phyloP scores from a whole-genome alignment of 2,888 invertebrate genomes.

The Lasius fuliginosus region DNA sequence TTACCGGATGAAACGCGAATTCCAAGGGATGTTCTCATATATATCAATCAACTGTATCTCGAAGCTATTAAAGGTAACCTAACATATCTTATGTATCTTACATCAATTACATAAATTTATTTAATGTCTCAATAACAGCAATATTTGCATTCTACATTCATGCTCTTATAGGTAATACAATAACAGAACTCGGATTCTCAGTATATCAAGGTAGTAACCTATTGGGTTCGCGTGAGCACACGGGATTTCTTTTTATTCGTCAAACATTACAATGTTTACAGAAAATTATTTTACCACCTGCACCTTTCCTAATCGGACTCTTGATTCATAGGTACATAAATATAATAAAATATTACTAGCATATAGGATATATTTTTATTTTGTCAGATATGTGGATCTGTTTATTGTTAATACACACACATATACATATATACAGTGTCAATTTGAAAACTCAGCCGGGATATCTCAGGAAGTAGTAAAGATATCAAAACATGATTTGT shows the following conservation, averaged over 20 bases:
- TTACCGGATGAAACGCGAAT: constrained; percentile 89
- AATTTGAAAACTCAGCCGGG: too few relatives aligned
- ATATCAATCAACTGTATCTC: constrained; percentile 91
- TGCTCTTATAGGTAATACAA: constrained; percentile 88
- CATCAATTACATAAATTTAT: neutral
- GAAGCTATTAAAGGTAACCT: constrained; percentile 88
- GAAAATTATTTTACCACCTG: constrained; percentile 91
- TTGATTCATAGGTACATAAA: constrained; percentile 90
- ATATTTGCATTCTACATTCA: neutral
- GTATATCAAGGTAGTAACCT: constrained; percentile 89
- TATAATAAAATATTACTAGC: constrained; percentile 9
- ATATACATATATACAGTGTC: too few relatives aligned
- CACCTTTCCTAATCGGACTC: constrained; percentile 92
- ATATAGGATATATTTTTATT: neutral
- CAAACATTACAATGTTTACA: constrained; percentile 94
- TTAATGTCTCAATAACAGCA: neutral
- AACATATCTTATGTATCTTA: neutral
- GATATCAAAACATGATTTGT: too few relatives aligned
- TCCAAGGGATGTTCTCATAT: constrained; percentile 92
- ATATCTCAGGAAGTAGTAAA: too few relatives aligned
- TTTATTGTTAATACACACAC: neutral
- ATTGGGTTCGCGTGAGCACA: constrained; percentile 91
- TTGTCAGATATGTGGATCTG: neutral
- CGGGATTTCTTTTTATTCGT: constrained; percentile 94
- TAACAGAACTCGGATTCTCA: constrained; percentile 91